Conservation (phyloP, 2,113 vertebrate species). For the Tyto alba region DNA sequence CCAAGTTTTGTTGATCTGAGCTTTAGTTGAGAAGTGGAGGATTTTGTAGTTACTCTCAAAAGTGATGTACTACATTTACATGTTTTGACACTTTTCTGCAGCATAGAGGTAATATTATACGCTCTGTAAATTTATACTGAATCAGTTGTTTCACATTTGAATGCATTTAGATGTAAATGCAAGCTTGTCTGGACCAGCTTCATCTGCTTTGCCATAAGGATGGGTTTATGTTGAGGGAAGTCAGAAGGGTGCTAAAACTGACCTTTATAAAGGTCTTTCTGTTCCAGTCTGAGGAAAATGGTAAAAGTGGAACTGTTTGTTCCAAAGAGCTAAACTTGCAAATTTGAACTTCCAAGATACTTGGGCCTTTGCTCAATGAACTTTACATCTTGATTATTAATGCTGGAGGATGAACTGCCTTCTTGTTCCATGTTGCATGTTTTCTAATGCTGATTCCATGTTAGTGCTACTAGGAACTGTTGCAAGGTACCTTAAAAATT, state of each 20-base stretch:
- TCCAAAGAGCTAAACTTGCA: background rate
- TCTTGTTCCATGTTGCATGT: background rate
- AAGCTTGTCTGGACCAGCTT: background rate
- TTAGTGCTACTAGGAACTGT: background rate
- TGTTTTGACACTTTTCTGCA: background rate
- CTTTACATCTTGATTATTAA: background rate
- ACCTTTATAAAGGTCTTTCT: background rate
- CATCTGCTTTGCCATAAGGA: background rate
- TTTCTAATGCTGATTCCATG: background rate
- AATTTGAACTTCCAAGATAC: background rate
- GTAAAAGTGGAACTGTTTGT: background rate
- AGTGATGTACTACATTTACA: background rate
- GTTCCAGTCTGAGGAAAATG: background rate
- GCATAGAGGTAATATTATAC: background rate
- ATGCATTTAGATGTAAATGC: background rate
- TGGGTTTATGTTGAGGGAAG: background rate
- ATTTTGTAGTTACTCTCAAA: background rate
- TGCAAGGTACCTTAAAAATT: background rate
- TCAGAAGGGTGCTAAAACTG: background rate
- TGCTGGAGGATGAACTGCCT: background rate
- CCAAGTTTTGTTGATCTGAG: background rate
- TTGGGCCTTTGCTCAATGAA: background rate
- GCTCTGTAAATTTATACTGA: background rate
- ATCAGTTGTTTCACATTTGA: background rate
- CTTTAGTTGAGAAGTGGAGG: background rate